These are phyloP conservation scores for Bombus balteatus DNA, from an alignment of 1,140 invertebrate species.

Conservation along the genomic window DNA sequence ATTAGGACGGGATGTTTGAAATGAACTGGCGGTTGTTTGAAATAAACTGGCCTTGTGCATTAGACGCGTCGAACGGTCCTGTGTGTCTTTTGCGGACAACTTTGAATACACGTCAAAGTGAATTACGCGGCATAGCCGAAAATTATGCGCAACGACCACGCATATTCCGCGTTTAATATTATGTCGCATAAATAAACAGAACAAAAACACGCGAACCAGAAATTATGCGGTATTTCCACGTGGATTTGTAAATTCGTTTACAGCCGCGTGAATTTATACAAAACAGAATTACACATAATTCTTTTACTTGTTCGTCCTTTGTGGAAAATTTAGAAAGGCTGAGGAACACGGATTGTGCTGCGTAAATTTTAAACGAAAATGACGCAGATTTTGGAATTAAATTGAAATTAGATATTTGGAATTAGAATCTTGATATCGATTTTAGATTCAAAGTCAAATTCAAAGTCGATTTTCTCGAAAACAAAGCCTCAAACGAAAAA, in stretches of 20 bases:
- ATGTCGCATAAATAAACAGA: background rate
- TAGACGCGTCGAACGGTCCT: background rate
- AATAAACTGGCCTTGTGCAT: background rate
- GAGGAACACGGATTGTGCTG: too few species aligned
- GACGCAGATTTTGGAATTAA: too few species aligned
- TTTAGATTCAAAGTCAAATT: too few species aligned
- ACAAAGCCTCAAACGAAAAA: too few species aligned
- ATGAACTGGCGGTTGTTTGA: background rate
- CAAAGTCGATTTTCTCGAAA: too few species aligned
- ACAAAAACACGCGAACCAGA: background rate
- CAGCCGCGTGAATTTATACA: too few species aligned
- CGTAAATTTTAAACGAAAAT: too few species aligned
- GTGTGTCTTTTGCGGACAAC: background rate
- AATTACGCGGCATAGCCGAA: slow-evolving; percentile 22
- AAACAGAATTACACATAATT: too few species aligned
- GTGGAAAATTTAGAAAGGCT: too few species aligned
- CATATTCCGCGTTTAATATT: background rate
- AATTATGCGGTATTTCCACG: background rate
- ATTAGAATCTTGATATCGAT: too few species aligned
- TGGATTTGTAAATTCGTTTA: background rate
- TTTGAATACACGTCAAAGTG: slow-evolving; percentile 19
- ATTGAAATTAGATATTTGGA: too few species aligned
- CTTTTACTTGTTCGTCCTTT: too few species aligned
- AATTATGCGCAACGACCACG: slow-evolving; percentile 4
- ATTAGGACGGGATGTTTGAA: background rate